Percentiles rank a stretch among this genome's conserved stretches.
Conservation (phyloP, 2,113 vertebrate genomes). For the Empidonax traillii region DNA sequence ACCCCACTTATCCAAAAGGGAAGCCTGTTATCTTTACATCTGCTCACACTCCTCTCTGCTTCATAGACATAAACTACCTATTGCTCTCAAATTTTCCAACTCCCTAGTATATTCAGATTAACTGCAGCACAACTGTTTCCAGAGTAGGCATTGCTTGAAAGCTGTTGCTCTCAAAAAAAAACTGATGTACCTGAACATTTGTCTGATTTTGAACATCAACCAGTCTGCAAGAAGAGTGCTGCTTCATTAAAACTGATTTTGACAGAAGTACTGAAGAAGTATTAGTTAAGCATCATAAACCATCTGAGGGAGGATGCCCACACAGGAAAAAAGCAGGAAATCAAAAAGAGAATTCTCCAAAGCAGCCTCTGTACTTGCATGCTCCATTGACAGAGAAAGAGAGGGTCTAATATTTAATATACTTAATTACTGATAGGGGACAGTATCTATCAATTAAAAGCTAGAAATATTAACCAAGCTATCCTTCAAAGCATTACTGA, state of each 20-base stretch:
- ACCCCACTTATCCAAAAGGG: not conserved
- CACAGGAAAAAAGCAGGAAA: not conserved
- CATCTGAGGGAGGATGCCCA: not conserved
- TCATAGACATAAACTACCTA: not conserved
- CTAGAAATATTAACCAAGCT: not conserved
- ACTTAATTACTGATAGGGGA: not conserved
- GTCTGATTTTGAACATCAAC: not conserved
- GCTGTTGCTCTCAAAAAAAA: not conserved
- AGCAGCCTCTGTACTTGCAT: not conserved
- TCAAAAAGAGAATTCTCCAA: not conserved
- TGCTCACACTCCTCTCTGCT: not conserved
- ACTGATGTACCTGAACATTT: fast-evolving
- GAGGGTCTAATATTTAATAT: not conserved
- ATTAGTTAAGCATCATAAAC: not conserved
- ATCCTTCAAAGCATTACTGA: not conserved
- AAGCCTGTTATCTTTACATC: not conserved
- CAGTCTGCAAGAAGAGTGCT: not conserved
- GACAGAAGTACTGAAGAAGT: not conserved
- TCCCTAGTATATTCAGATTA: not conserved
- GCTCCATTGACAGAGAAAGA: not conserved
- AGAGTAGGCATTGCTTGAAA: not conserved
- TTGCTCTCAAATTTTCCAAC: not conserved
- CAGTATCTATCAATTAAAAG: not conserved
- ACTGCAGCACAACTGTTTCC: not conserved
- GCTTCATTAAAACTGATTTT: not conserved